phyloP scores from a whole-genome alignment of 2,888 invertebrate species.

The Anagyrus pseudococci region DNA sequence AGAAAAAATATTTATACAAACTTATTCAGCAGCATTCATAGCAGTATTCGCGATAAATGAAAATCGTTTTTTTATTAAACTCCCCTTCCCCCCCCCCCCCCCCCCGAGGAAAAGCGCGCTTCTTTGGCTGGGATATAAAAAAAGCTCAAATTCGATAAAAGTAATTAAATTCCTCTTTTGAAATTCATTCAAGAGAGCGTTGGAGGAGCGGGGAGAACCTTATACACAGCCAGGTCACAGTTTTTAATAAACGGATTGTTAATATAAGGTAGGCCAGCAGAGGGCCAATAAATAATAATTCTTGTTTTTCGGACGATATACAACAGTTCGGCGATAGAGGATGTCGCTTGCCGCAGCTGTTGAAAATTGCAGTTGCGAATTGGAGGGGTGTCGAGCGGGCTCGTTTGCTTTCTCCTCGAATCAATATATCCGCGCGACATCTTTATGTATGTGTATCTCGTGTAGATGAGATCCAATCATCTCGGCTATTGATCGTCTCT shows the following conservation, averaged over 20 bases:
- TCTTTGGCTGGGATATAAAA: neutral
- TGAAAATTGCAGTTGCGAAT: too few relatives aligned
- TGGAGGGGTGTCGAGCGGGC: too few relatives aligned
- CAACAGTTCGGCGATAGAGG: neutral
- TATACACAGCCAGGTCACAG: neutral
- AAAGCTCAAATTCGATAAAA: slow-evolving; percentile 10
- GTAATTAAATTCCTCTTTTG: slow-evolving; percentile 1
- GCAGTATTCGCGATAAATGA: neutral
- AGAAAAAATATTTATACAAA: too few relatives aligned
- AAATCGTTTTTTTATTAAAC: slow-evolving; percentile 22
- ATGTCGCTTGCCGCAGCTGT: slow-evolving; percentile 38
- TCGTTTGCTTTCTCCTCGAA: too few relatives aligned
- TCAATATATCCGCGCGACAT: too few relatives aligned
- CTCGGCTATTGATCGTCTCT: slow-evolving; percentile 45
- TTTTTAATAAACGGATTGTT: neutral
- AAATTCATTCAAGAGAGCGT: neutral
- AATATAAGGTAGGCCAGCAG: neutral
- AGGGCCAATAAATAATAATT: neutral
- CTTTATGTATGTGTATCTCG: too few relatives aligned
- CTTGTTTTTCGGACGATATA: neutral
- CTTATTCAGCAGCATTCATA: too few relatives aligned
- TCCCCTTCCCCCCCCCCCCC: too few relatives aligned
- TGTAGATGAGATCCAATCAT: slow-evolving; percentile 47
- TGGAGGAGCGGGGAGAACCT: neutral
- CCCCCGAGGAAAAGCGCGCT: neutral